A percentile compares a stretch with the other conserved stretches of the same genome.
Evolutionary conservation across 2,888 invertebrate species (phyloP).

Genomic region (Drosophila mayaguana): DNA sequence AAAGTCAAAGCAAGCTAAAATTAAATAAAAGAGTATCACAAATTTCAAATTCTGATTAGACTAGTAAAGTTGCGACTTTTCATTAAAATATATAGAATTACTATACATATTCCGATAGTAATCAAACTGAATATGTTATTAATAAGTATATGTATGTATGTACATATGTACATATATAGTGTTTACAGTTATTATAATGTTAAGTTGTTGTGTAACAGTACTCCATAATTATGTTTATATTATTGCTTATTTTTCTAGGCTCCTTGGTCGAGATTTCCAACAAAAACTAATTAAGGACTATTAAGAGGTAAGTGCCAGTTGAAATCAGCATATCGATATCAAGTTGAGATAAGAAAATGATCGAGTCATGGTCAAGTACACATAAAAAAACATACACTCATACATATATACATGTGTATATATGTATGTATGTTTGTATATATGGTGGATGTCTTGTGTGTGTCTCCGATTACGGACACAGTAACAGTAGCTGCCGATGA

Average conservation of each 20-base stretch:
- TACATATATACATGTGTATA: neutral
- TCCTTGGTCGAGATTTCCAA: conserved; percentile 49
- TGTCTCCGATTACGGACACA: conserved; percentile 11
- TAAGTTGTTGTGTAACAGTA: neutral
- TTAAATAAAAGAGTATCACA: neutral
- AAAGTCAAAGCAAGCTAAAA: neutral
- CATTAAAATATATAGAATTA: too few species aligned
- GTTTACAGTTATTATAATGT: neutral
- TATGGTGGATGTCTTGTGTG: neutral
- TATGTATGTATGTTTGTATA: neutral
- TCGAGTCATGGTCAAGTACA: neutral
- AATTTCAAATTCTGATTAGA: neutral
- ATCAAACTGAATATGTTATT: too few species aligned
- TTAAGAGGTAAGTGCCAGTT: conserved; percentile 67
- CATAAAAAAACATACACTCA: neutral
- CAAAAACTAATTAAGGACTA: conserved; percentile 68
- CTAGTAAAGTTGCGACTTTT: neutral
- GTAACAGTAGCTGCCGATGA: conserved; percentile 29
- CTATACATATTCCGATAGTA: too few species aligned
- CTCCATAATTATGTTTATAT: conserved; percentile 6
- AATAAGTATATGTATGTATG: neutral
- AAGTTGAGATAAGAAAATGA: neutral
- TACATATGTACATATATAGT: neutral
- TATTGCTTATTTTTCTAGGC: conserved; percentile 46
- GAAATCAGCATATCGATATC: conserved; percentile 1